phyloP scores from a whole-genome alignment of 2,888 invertebrate species.

The Mechanitis messenoides region DNA sequence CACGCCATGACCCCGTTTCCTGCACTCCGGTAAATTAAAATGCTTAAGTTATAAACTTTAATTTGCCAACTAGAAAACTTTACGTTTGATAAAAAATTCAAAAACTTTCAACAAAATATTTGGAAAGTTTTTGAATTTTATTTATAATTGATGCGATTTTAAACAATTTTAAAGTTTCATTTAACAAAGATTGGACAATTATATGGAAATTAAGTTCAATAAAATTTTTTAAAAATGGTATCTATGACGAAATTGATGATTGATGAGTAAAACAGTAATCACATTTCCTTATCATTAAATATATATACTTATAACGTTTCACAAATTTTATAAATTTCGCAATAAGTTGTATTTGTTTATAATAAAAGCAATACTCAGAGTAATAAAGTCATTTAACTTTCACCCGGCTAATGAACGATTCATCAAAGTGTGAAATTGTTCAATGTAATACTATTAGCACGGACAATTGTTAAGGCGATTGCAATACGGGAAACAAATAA shows the following conservation, averaged over 20 bases:
- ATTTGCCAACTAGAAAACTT: conserved; percentile 34
- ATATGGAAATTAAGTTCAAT: too few species aligned
- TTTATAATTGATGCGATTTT: too few species aligned
- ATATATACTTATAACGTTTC: background rate
- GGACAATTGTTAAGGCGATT: conserved; percentile 14
- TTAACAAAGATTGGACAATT: too few species aligned
- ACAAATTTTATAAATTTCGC: too few species aligned
- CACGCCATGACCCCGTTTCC: conserved; percentile 60
- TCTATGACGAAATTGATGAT: too few species aligned
- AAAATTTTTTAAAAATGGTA: too few species aligned
- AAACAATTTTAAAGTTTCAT: too few species aligned
- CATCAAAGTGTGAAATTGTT: conserved; percentile 39
- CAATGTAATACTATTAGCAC: conserved; percentile 26
- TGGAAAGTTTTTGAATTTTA: background rate
- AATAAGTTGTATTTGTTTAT: too few species aligned
- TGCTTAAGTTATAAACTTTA: conserved; percentile 48
- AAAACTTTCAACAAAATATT: conserved; percentile 3
- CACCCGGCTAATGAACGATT: conserved; percentile 34
- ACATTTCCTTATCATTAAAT: background rate
- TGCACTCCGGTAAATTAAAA: conserved; percentile 59
- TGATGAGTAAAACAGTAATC: too few species aligned
- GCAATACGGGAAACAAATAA: conserved; percentile 23
- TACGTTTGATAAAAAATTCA: conserved; percentile 19
- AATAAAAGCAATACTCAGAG: conserved; percentile 7
- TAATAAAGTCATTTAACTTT: conserved; percentile 18